Evolutionary conservation across 2,113 vertebrate genomes (phyloP).

Genomic region (Brachyhypopomus occidentalis): DNA sequence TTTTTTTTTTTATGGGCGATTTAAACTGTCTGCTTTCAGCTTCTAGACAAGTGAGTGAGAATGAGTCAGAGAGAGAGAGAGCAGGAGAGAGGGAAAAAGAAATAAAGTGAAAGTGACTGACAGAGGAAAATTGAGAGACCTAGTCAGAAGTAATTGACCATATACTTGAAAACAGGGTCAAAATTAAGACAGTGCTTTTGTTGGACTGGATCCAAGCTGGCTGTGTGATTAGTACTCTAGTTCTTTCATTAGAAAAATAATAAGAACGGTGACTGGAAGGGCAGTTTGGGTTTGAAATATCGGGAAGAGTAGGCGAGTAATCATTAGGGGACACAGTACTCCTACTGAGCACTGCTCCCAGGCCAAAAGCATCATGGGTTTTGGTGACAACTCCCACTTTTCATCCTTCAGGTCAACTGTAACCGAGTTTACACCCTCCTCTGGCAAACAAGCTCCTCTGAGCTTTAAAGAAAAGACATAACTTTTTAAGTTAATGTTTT

Average conservation of each 20-base stretch:
- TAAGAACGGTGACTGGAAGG: constrained; percentile 55
- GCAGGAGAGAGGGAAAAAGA: background rate
- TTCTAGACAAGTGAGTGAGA: constrained; percentile 10
- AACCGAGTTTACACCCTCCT: constrained; percentile 43
- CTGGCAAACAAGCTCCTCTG: constrained; percentile 14
- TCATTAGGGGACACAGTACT: constrained; percentile 35
- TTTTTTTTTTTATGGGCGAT: constrained; percentile 12
- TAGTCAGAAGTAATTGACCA: constrained; percentile 32
- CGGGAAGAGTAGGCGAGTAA: constrained; percentile 24
- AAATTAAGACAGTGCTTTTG: constrained; percentile 29
- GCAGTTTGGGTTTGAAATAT: constrained; percentile 61
- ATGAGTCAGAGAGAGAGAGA: constrained; percentile 12
- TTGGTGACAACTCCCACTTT: constrained; percentile 43
- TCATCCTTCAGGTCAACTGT: constrained; percentile 22
- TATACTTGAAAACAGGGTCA: constrained; percentile 33
- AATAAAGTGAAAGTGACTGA: background rate
- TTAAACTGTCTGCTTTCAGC: background rate
- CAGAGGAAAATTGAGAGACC: background rate
- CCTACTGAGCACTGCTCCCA: constrained; percentile 36
- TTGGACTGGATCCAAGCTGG: constrained; percentile 31
- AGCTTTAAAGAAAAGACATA: background rate
- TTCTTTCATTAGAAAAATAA: constrained; percentile 37
- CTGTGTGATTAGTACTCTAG: constrained; percentile 37
- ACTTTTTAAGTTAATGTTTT: constrained; percentile 1
- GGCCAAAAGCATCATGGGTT: constrained; percentile 44